These are phyloP conservation scores for Lipophrys pholis DNA, from an alignment of 2,113 vertebrate genomes.

Conservation along the genomic window DNA sequence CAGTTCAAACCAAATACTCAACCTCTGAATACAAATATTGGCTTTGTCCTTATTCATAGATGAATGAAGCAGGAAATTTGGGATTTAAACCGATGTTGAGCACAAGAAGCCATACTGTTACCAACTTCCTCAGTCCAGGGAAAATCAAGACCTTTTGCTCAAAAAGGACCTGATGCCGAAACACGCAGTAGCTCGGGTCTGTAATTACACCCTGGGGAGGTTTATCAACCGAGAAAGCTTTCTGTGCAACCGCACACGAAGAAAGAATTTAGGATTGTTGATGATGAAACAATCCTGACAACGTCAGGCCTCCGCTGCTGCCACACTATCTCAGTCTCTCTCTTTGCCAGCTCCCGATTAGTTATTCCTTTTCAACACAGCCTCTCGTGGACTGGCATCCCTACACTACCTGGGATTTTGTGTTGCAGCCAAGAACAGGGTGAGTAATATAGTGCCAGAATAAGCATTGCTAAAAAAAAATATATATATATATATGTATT, in stretches of 20 bases:
- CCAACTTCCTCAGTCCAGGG: too few relatives aligned
- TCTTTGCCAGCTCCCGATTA: conserved; percentile 42
- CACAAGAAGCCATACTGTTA: too few relatives aligned
- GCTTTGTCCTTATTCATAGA: too few relatives aligned
- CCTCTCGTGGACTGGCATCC: conserved; percentile 23
- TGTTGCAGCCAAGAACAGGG: conserved; percentile 47
- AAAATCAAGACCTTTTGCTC: too few relatives aligned
- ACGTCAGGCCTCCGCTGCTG: background rate
- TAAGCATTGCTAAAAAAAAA: background rate
- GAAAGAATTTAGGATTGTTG: background rate
- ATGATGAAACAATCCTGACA: background rate
- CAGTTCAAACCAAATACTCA: too few relatives aligned
- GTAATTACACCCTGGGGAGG: background rate
- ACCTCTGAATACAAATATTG: too few relatives aligned
- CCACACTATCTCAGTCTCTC: conserved; percentile 1
- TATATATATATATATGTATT: too few relatives aligned
- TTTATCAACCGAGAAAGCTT: background rate
- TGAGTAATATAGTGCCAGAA: conserved; percentile 50
- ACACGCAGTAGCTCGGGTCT: background rate
- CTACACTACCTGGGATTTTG: conserved; percentile 26
- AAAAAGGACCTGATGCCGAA: background rate
- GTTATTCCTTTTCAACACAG: conserved; percentile 59
- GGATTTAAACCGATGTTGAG: too few relatives aligned
- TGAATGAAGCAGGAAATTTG: too few relatives aligned
- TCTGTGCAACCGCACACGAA: background rate